Percentiles rank a stretch among this genome's conserved stretches.
Conservation (phyloP, 1,140 invertebrate genomes). For the Drusus annulatus region DNA sequence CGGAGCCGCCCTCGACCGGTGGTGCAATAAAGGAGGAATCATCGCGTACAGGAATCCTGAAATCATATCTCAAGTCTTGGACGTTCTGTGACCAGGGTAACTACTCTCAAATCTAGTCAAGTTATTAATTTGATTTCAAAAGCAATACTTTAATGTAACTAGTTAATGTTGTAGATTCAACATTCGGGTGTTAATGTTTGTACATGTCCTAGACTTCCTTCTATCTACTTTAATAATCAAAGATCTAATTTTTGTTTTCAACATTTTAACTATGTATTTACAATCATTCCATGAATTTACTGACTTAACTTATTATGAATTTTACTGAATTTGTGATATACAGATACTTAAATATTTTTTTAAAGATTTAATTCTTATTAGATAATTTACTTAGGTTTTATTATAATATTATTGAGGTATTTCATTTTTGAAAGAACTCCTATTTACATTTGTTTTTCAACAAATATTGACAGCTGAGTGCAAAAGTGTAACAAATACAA, state of each 20-base stretch:
- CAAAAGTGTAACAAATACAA: no score
- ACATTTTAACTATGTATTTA: slow-evolving; percentile 3
- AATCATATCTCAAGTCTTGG: slow-evolving; percentile 54
- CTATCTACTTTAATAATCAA: neutral
- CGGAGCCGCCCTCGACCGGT: slow-evolving; percentile 60
- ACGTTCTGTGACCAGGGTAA: slow-evolving; percentile 42
- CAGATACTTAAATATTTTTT: slow-evolving; percentile 38
- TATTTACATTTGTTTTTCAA: no score
- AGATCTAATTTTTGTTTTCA: neutral
- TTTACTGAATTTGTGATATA: slow-evolving; percentile 25
- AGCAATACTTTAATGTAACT: slow-evolving; percentile 33
- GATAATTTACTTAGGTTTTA: no score
- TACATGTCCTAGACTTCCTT: neutral
- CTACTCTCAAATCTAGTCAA: slow-evolving; percentile 32
- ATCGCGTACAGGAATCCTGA: slow-evolving; percentile 73
- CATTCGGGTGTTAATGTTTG: neutral
- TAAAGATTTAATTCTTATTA: slow-evolving; percentile 7
- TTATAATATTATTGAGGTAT: no score
- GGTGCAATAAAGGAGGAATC: slow-evolving; percentile 76
- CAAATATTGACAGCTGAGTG: no score
- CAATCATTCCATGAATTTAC: slow-evolving; percentile 30
- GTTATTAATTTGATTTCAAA: slow-evolving; percentile 29
- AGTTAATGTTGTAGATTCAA: neutral
- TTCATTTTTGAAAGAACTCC: no score
- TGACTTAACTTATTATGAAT: slow-evolving; percentile 12